A percentile compares a stretch with the other conserved stretches of the same genome.
phyloP scores from a whole-genome alignment of 2,797 vertebrate species.

The Helicolenus hilgendorfi region DNA sequence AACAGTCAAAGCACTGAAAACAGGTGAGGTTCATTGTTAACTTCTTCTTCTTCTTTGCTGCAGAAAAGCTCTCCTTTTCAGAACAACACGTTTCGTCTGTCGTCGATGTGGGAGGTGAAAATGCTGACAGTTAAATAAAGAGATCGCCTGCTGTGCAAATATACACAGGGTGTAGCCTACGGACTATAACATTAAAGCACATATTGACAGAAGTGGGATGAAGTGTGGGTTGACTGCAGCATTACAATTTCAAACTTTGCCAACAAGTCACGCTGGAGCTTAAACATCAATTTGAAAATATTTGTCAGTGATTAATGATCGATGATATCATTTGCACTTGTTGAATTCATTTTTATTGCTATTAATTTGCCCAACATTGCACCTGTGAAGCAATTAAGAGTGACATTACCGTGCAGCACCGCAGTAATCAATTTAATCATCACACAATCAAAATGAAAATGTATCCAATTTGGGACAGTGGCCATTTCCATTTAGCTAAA shows the following conservation, averaged over 20 bases:
- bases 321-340: not conserved
- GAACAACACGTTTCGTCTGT: not conserved
- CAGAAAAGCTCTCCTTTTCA: not conserved
- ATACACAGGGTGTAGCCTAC: not conserved
- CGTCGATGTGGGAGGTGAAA: slow-evolving; percentile 27
- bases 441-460: slow-evolving; percentile 30
- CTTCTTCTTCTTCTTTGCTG: not conserved
- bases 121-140: slow-evolving; percentile 54
- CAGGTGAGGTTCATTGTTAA: not conserved
- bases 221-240: slow-evolving; percentile 16
- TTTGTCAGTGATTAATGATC: not conserved
- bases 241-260: slow-evolving; percentile 12
- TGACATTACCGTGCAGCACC: not conserved
- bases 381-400: slow-evolving; percentile 10
- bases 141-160: slow-evolving; percentile 6
- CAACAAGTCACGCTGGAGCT: not conserved
- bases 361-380: not conserved
- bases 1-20: not conserved
- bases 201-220: slow-evolving; percentile 33
- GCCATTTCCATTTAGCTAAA: slow-evolving; percentile 43
- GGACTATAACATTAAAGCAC: slow-evolving; percentile 23
- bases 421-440: slow-evolving; percentile 20
- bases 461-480: not conserved
- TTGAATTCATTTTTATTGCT: not conserved
- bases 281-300: slow-evolving; percentile 1